phyloP scores from a whole-genome alignment of 2,113 vertebrate genomes.

The Tretioscincus oriximinensis region DNA sequence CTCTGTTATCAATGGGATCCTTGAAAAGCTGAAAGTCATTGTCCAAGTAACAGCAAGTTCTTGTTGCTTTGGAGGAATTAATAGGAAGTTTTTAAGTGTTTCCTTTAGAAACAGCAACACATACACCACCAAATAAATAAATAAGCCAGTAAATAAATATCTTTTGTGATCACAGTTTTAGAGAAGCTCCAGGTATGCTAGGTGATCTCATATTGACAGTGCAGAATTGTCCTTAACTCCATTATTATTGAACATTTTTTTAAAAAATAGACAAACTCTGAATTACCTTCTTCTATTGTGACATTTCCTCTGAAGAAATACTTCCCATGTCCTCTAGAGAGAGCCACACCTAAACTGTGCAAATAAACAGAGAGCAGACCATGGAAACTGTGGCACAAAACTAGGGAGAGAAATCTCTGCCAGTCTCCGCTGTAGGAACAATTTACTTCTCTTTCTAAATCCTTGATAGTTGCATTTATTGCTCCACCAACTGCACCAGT shows the following conservation, averaged over 20 bases:
- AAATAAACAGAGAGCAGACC: constrained; percentile 71
- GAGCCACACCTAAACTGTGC: constrained; percentile 93
- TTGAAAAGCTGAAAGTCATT: no score
- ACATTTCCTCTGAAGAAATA: constrained; percentile 96
- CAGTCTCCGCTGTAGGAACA: constrained; percentile 52
- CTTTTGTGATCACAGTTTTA: no score
- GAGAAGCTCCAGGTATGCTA: no score
- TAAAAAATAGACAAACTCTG: constrained; percentile 9
- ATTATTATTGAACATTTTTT: constrained; percentile 23
- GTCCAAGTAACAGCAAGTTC: no score
- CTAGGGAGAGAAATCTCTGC: constrained; percentile 47
- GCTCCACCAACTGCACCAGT: constrained; percentile 55
- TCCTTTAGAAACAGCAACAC: no score
- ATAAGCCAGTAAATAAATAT: no score
- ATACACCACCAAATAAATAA: no score
- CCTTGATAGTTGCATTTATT: constrained; percentile 54
- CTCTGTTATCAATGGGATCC: no score
- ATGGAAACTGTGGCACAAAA: constrained; percentile 64
- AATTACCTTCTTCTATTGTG: constrained; percentile 93
- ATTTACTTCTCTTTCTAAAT: constrained; percentile 61
- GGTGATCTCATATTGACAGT: no score
- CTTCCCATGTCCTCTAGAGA: constrained; percentile 95
- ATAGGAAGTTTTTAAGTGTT: no score
- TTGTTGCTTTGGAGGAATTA: no score
- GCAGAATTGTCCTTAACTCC: not conserved